Percentiles rank a stretch among this genome's conserved stretches.
These are phyloP conservation scores for Enteromius thamalakanensis DNA, from an alignment of 2,797 vertebrate genomes.

Conservation along the genomic window DNA sequence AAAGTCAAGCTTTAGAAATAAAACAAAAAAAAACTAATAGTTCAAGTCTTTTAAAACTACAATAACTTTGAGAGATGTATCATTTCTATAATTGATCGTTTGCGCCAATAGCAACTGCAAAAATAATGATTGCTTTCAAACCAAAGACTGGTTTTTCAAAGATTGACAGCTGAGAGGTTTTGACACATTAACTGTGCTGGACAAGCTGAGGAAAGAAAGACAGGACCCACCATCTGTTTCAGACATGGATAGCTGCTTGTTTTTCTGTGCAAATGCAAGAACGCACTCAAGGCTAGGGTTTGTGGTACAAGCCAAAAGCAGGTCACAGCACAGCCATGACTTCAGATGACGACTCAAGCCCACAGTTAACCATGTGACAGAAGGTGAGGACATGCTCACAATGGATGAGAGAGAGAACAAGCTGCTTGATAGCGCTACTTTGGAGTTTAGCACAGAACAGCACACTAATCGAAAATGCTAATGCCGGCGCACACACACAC, in stretches of 20 bases:
- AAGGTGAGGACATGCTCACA: constrained; percentile 28
- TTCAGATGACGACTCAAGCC: constrained; percentile 11
- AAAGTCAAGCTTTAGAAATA: not conserved
- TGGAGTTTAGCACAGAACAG: constrained; percentile 36
- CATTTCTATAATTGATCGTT: not conserved
- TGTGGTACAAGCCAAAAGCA: not conserved
- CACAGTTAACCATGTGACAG: constrained; percentile 19
- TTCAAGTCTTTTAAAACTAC: not conserved
- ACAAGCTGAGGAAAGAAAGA: not conserved
- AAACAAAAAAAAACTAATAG: not conserved
- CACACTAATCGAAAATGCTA: constrained; percentile 25
- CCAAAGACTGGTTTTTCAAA: not conserved
- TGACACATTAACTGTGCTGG: not conserved
- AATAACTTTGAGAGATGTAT: not conserved
- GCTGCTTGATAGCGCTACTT: constrained; percentile 17
- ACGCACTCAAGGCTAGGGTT: not conserved
- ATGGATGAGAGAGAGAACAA: not conserved
- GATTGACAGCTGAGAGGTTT: not conserved
- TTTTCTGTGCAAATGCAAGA: not conserved
- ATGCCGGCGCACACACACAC: not conserved
- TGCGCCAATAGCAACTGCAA: not conserved
- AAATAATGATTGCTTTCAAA: not conserved
- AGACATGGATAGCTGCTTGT: not conserved
- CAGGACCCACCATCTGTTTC: not conserved
- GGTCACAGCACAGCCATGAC: not conserved